A percentile compares a stretch with the other conserved stretches of the same genome.
Evolutionary conservation across 2,113 vertebrate species (phyloP).

Genomic region (Cyanocitta stelleri): DNA sequence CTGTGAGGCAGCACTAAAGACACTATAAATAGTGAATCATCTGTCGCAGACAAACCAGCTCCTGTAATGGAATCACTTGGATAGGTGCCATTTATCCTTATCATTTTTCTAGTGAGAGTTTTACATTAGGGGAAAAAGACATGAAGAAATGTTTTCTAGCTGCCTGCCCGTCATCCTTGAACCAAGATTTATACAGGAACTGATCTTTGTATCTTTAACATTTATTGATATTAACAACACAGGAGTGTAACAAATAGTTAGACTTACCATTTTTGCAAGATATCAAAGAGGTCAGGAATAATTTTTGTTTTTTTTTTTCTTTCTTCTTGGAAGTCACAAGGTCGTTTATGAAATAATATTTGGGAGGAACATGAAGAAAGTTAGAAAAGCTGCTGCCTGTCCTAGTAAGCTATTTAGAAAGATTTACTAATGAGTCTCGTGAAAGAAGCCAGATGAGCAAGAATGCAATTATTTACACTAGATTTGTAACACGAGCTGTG

Average conservation of each 20-base stretch:
- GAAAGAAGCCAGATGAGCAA: not conserved
- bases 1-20: constrained; percentile 23
- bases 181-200: constrained; percentile 38
- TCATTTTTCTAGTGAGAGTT: constrained; percentile 42
- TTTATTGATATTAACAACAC: constrained; percentile 19
- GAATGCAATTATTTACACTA: not conserved
- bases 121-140: constrained; percentile 23
- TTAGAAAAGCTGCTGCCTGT: not conserved
- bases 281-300: not conserved
- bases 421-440: not conserved
- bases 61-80: constrained; percentile 44
- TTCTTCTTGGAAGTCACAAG: not conserved
- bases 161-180: constrained; percentile 22
- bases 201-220: constrained; percentile 41
- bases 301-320: not conserved
- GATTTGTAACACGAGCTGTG: not conserved
- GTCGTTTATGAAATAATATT: not conserved
- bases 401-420: not conserved
- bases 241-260: not conserved
- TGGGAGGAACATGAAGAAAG: not conserved
- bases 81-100: constrained; percentile 58
- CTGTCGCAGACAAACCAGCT: constrained; percentile 31
- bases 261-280: not conserved
- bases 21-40: constrained; percentile 56
- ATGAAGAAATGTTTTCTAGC: not conserved